phyloP scores from a whole-genome alignment of 2,797 vertebrate genomes.

The Rallus crepitans region DNA sequence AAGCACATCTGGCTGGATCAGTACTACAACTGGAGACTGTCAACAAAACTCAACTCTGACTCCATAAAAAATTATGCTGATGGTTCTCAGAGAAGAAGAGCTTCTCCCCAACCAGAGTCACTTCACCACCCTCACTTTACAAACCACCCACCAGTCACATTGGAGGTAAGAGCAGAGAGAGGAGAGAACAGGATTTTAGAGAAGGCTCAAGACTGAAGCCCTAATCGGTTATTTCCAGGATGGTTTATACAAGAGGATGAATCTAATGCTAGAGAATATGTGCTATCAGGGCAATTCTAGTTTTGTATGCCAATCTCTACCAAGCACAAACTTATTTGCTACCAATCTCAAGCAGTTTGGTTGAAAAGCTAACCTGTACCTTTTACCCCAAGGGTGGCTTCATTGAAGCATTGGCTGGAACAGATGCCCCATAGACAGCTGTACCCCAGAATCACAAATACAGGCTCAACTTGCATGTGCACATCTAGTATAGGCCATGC shows the following conservation, averaged over 20 bases:
- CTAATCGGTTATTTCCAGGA: neutral
- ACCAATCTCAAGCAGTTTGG: neutral
- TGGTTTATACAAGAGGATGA: neutral
- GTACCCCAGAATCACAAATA: neutral
- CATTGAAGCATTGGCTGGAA: fast-evolving
- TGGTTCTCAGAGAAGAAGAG: neutral
- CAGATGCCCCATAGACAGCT: neutral
- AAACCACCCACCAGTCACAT: neutral
- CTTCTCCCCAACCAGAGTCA: neutral
- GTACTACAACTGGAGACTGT: neutral
- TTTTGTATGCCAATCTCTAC: neutral
- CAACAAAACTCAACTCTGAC: neutral
- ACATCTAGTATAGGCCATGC: neutral
- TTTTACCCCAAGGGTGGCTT: neutral
- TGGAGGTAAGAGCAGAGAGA: neutral
- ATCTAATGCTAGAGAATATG: neutral
- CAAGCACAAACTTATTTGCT: neutral
- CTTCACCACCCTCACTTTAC: neutral
- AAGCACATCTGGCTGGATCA: neutral
- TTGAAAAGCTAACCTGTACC: neutral
- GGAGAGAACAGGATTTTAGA: neutral
- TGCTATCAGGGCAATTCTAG: neutral
- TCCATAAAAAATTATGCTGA: neutral
- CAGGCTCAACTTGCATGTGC: fast-evolving
- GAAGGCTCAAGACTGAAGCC: neutral